These are phyloP conservation scores for Drosophila hydei DNA, from an alignment of 1,140 invertebrate species.

Conservation along the genomic window DNA sequence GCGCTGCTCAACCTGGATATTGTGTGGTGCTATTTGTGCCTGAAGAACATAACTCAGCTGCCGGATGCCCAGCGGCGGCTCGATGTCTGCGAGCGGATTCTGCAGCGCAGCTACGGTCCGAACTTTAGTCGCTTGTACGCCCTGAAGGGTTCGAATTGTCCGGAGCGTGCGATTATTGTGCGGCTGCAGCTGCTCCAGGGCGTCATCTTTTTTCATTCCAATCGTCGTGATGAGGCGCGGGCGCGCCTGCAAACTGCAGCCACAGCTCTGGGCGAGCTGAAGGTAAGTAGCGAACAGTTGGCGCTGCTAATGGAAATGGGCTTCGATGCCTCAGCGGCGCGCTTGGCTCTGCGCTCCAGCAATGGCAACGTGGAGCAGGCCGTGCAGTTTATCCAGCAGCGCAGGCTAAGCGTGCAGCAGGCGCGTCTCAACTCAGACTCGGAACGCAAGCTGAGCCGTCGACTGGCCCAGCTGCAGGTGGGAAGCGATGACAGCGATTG, in stretches of 20 bases:
- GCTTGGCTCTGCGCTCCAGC: slow-evolving; percentile 87
- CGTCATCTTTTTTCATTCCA: slow-evolving; percentile 90
- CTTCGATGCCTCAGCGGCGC: slow-evolving; percentile 87
- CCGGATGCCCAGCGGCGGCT: slow-evolving; percentile 89
- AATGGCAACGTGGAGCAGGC: slow-evolving; percentile 86
- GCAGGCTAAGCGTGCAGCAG: slow-evolving; percentile 84
- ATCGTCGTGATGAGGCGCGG: slow-evolving; percentile 86
- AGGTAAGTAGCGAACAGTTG: slow-evolving; percentile 86
- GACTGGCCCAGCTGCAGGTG: slow-evolving; percentile 59
- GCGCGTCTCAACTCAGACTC: slow-evolving; percentile 84
- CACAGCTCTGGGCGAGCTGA: slow-evolving; percentile 86
- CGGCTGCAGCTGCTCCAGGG: slow-evolving; percentile 91
- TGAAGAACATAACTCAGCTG: slow-evolving; percentile 88
- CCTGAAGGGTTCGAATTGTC: slow-evolving; percentile 87
- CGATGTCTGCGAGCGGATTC: slow-evolving; percentile 87
- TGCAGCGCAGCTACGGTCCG: slow-evolving; percentile 88
- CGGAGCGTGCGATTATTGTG: slow-evolving; percentile 89
- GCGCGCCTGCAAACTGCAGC: slow-evolving; percentile 86
- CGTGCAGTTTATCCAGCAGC: slow-evolving; percentile 87
- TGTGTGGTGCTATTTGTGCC: slow-evolving; percentile 92
- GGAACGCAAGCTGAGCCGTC: slow-evolving; percentile 84
- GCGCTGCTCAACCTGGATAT: slow-evolving; percentile 92
- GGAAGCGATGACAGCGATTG: slow-evolving; percentile 42
- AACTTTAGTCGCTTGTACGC: slow-evolving; percentile 88
- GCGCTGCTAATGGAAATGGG: slow-evolving; percentile 86